Evolutionary conservation across 2,888 invertebrate species (phyloP), one percentile per base, ranked within the genome.

Genomic region (Ceriagrion tenellum): DNA sequence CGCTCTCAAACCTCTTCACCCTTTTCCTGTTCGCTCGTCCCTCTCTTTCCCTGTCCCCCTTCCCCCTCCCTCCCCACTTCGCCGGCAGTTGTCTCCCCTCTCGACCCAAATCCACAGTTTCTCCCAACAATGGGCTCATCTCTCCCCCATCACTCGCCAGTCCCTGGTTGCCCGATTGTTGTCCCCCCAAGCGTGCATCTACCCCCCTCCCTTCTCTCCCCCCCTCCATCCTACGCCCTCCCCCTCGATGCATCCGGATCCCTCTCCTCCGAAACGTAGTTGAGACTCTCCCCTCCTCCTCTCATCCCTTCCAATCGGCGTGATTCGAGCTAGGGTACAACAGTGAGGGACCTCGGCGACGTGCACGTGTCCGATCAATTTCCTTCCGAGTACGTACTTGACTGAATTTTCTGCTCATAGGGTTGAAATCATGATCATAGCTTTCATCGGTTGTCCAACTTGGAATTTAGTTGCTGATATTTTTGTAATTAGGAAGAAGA

Each of bases 101-200:
- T 81, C 81, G 81, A 81, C 81, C 81, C 81, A 81, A 81, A 81
- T 81, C 81, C 81, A 13, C 30, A 35, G 81, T 30, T 35, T 81
- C 81, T 13, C 81, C 81, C 81, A 81, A 81, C 81, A 81, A 81
- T 81, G 81, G 35, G 35, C 35, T 3, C 16, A 16, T 26, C 26
- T 55, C n/a, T 26, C 88, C 88, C 59, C 23, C 88, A 30, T 35
- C 88, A 23, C 56, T 10, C 56, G 26, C n/a, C 59, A 55, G 88
- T 40, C 23, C 20, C 90, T 30, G 56, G 10, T 47, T 47, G 35
- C 35, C 2, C 26, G 12, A 35, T 30, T 47, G 26, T 93, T 40
- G 40, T 93, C 35, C 55, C 35, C 69, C 81, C 35, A 81, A 69
- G 81, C 35, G 81, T 81, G 35, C 69, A 23, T 91, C 35, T 81